Base-by-base conservation (phyloP, 2,797 vertebrate genomes). In the Neostethus bicornis region DNA sequence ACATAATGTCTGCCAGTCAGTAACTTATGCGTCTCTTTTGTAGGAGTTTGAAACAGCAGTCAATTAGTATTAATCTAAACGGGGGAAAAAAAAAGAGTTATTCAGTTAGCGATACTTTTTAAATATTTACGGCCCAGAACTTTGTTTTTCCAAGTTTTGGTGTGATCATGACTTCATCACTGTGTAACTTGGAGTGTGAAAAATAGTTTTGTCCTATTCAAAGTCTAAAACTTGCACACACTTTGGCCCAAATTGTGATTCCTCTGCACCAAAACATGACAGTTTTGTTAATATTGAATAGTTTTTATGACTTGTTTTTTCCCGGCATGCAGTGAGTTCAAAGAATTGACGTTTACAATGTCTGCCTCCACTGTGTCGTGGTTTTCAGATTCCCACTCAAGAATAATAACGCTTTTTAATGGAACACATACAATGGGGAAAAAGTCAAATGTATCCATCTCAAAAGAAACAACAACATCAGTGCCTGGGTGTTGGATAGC, bases 151-250 rank as follows among this genome's bases (percentile, higher is more conserved):
- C 48, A 61, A 61, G 44, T 75, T 63, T 70, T 56, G 61, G 54
- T 56, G 59, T 66, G 64, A 61, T 55, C 70, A 67, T 47, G 61
- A 66, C 41, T 74, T 77, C 80, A 75, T 84, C 61, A 54, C 48
- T 2, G 11, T 35, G 54, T 47, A 25, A 55, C 29, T 45, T 45
- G 47, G 25, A 34, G 0, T 35, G 25, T 37, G 9, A 37, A 55
- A 53, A 3, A 26, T 39, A 23, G 26, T 21, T 48, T 44, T 32
- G 57, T 61, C 46, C 51, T 20, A 34, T 57, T 67, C 7, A 53
- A 59, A 31, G 32, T 37, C 31, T 55, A 37, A 68, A 53, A 58
- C 20, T 44, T 20, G 16, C 17, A 57, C 9, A 21, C 19, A 17
- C 17, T 19, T 10, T 2, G 12, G 35, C 35, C 11, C 32, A n/a